phyloP scores from a whole-genome alignment of 2,797 vertebrate genomes.

The Amphiprion clarkii region DNA sequence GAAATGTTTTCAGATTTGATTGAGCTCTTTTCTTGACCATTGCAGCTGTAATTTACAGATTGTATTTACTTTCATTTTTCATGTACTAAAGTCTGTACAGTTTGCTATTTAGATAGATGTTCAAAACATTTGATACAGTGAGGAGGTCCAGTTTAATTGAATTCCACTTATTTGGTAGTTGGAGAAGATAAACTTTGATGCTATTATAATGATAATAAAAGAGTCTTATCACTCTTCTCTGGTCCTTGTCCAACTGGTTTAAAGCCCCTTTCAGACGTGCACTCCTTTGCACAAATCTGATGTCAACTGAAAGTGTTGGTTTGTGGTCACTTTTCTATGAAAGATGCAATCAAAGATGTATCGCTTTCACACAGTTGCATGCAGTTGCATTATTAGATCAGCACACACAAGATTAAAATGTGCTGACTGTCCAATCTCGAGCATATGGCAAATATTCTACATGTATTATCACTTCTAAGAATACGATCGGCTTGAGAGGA shows the following conservation, averaged over 20 bases:
- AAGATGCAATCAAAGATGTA: too few species aligned
- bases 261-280: too few species aligned
- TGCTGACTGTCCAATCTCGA: too few species aligned
- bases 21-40: neutral
- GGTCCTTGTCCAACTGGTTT: constrained; percentile 8
- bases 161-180: constrained; percentile 50
- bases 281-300: too few species aligned
- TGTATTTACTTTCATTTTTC: constrained; percentile 11
- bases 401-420: too few species aligned
- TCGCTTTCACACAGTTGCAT: too few species aligned
- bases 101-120: constrained; percentile 20
- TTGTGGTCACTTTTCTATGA: too few species aligned
- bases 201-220: constrained; percentile 61
- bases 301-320: too few species aligned
- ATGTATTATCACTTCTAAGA: too few species aligned
- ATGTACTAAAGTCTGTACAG: neutral
- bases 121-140: neutral
- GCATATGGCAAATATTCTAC: too few species aligned
- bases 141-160: constrained; percentile 28
- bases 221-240: constrained; percentile 29
- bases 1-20: constrained; percentile 18
- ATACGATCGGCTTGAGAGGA: too few species aligned
- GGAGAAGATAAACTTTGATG: constrained; percentile 30
- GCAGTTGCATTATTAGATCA: too few species aligned
- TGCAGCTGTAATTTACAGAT: constrained; percentile 8